These are phyloP conservation scores for human (Homo sapiens) DNA, from an alignment of 2,113 vertebrate species.

Conservation along the genomic window DNA sequence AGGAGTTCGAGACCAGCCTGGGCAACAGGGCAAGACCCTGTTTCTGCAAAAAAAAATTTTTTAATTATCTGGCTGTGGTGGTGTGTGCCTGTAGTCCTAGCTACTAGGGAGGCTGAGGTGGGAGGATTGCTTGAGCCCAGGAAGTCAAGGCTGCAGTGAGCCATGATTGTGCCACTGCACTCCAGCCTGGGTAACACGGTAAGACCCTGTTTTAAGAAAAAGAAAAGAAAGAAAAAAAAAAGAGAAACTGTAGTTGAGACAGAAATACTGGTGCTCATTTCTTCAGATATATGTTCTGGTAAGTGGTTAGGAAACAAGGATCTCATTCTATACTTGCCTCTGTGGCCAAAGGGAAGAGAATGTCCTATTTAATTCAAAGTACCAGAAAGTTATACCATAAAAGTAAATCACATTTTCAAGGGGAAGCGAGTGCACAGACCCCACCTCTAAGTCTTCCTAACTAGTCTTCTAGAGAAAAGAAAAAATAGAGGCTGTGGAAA, in stretches of 20 bases:
- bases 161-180: too few species aligned
- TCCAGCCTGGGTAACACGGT: too few species aligned
- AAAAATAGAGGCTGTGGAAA: neutral
- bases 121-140: too few species aligned
- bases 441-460: neutral
- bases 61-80: too few species aligned
- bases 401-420: slow-evolving; percentile 16
- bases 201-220: too few species aligned
- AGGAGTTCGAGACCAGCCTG: neutral
- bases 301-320: neutral
- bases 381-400: neutral
- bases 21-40: too few species aligned
- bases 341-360: neutral
- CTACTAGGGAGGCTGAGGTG: too few species aligned
- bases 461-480: neutral
- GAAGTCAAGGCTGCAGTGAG: too few species aligned
- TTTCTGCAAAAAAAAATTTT: too few species aligned
- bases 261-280: neutral
- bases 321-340: neutral
- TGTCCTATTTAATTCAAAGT: neutral
- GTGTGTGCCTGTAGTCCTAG: too few species aligned
- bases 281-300: neutral
- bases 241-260: neutral
- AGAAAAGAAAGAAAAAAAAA: neutral
- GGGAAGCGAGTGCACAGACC: neutral